Base-by-base conservation (phyloP, 2,888 invertebrate species). In the Diarsia mendica region DNA sequence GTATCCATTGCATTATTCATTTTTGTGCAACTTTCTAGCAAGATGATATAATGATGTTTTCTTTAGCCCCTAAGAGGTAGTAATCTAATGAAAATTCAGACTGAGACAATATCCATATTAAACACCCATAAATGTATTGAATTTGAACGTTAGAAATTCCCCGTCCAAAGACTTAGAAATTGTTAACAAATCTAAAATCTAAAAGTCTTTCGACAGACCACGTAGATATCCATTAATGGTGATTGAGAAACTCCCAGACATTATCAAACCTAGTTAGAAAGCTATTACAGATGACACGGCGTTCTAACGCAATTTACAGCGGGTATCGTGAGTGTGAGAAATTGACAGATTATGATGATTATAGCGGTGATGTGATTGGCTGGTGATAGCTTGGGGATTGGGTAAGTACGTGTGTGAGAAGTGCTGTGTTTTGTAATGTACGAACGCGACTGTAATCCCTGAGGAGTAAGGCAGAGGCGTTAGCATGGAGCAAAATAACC, bases 221-320 rank as follows among this genome's bases (percentile, higher is more conserved):
- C 79, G 66, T 72, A 18, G 76, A 58, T 70, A 18, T 1, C 28
- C 15, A 11, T n/a, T 60, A 68, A 80, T 65, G 58, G 39, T 11
- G 55, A 58, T 74, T 75, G 75, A 63, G 80, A 68, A 82, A 84
- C 58, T 64, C 33, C 13, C 1, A 44, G 51, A 48, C 67, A 80
- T 80, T 80, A 82, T 23, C 4, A 39, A 8, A 48, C 6, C 28
- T 66, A 39, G 65, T 71, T 75, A 66, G 82, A 84, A 84, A 82
- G 71, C 70, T 61, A 55, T 53, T 58, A 71, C 65, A 65, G 84
- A 82, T 75, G 82, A 80, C 84, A 80, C 71, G 53, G 75, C 82
- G 75, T 15, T 44, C 71, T 28, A 48, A 33, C 70, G 80, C 70
- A 63, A 71, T 70, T 67, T 55, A 55, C 49, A 58, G 65, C 75